Base-by-base conservation (phyloP, 2,113 vertebrate species). In the Thinocorus orbignyianus region DNA sequence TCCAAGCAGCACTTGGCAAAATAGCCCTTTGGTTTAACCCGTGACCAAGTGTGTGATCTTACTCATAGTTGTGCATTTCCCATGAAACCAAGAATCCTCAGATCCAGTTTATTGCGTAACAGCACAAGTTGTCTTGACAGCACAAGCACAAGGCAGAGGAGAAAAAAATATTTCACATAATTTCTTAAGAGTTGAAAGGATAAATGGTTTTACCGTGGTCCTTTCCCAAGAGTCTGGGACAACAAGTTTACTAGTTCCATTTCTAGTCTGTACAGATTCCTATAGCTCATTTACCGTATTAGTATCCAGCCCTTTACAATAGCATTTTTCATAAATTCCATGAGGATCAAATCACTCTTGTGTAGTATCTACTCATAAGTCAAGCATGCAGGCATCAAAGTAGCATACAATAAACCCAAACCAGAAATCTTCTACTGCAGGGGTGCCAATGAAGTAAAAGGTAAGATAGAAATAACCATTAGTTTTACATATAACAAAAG, bases 161-260 rank as follows among this genome's bases (percentile, higher is more conserved):
- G 28, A 23, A 70, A 83, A 80, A 80, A 68, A 18, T 23, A 64
- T 8, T 92, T 92, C 5, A 31, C 33, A 51, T 33, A 55, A 52
- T 76, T 95, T 87, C 48, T 77, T 89, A 69, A 65, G 52, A 66
- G 22, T 51, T 91, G 54, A 76, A 89, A 85, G 11, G 17, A 68
- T 78, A 88, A 58, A 69, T 81, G 5, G 19, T 31, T 64, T 66
- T 82, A 46, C 37, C 44, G 61, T 49, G 8, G 22, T 65, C 26
- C 7, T 92, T 93, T 86, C 69, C 23, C 68, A 70, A 42, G 54
- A 60, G 13, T 44, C 51, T n/a, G 35, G 14, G 19, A 66, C 14
- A 42, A 66, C 16, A 35, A 17, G 20, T 86, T 76, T 78, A 33
- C 13, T 22, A 39, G 17, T 57, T 74, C 46, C 86, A 16, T 88